These are phyloP conservation scores for Hydrolagus affinis DNA, from an alignment of 2,113 vertebrate species.

Conservation along the genomic window DNA sequence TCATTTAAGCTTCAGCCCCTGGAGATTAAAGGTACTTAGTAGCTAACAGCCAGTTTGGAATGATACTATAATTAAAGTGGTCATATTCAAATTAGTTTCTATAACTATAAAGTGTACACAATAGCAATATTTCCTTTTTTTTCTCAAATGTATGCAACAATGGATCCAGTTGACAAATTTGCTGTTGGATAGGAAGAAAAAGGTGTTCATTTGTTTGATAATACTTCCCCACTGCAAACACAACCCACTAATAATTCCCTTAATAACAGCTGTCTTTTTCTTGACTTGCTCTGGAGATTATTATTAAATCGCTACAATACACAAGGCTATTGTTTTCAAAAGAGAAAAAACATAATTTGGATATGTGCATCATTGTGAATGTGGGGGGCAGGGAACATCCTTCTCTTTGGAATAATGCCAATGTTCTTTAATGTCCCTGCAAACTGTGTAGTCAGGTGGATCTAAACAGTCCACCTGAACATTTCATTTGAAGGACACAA, in stretches of 20 bases:
- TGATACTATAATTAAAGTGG: background rate
- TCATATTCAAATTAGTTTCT: background rate
- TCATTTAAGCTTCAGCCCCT: constrained; percentile 11
- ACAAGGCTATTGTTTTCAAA: no score
- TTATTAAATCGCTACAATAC: constrained; percentile 12
- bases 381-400: no score
- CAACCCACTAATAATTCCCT: background rate
- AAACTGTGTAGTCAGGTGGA: no score
- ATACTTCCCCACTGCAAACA: no score
- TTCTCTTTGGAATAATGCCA: no score
- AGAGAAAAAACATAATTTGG: no score
- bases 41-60: background rate
- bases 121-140: background rate
- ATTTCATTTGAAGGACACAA: no score
- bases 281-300: background rate
- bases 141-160: background rate
- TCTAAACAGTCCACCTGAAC: no score
- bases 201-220: no score
- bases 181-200: no score
- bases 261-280: background rate
- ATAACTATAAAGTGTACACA: background rate
- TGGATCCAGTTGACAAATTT: background rate
- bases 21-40: background rate
- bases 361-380: no score
- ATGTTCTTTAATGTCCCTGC: no score